Percentiles rank a stretch among this genome's conserved stretches.
These are phyloP conservation scores for Mormoops blainvillei DNA, from an alignment of 2,113 vertebrate species.

Conservation along the genomic window DNA sequence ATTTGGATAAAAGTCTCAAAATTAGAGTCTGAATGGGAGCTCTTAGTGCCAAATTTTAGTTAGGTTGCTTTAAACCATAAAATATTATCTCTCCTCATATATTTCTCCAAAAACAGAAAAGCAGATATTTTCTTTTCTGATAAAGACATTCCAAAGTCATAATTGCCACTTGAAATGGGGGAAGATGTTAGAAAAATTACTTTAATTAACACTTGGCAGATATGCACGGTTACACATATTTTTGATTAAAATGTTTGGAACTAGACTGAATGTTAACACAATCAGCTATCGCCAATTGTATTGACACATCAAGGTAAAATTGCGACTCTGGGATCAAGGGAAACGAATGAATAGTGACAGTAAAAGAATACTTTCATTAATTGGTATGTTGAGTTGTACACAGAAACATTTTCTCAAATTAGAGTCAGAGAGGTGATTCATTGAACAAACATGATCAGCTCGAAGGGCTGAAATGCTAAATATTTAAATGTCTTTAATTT, in stretches of 20 bases:
- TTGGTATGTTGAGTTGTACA: not conserved
- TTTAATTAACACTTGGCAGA: conserved; percentile 38
- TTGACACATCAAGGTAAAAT: not conserved
- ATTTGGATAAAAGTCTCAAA: not conserved
- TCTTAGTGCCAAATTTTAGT: not conserved
- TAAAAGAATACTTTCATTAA: conserved; percentile 5
- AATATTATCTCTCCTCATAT: not conserved
- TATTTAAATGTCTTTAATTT: not conserved
- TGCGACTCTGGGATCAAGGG: not conserved
- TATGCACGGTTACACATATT: not conserved
- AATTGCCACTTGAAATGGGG: conserved; percentile 1
- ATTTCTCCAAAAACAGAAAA: not conserved
- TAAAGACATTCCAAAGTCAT: not conserved
- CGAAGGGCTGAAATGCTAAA: not conserved
- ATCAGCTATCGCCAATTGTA: not conserved
- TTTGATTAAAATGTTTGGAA: conserved; percentile 46
- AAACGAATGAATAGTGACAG: not conserved
- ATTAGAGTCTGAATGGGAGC: not conserved
- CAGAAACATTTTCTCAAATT: not conserved
- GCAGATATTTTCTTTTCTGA: conserved; percentile 20
- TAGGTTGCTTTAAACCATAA: not conserved
- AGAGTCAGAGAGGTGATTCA: not conserved
- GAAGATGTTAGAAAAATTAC: not conserved
- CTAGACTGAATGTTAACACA: not conserved
- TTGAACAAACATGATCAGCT: not conserved